A percentile compares a stretch with the other conserved stretches of the same genome.
Evolutionary conservation across 2,888 invertebrate genomes (phyloP).

Genomic region (Mimachlamys varia): DNA sequence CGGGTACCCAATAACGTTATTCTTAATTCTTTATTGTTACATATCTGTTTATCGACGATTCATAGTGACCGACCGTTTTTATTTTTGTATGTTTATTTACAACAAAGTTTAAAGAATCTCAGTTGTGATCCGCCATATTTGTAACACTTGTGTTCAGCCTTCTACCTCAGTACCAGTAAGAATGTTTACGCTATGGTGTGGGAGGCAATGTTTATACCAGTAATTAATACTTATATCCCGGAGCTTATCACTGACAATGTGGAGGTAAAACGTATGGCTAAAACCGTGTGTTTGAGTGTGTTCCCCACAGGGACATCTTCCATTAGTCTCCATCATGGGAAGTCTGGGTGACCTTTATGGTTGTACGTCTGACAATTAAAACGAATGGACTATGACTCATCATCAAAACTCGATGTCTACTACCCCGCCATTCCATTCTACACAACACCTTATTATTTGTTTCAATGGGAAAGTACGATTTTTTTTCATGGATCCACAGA

Average conservation of each 20-base stretch:
- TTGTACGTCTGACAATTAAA: background rate
- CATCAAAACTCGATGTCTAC: background rate
- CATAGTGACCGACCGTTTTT: too few relatives aligned
- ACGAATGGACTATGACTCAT: background rate
- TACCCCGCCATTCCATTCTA: background rate
- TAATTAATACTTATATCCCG: conserved; percentile 28
- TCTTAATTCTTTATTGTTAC: too few relatives aligned
- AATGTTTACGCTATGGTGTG: background rate
- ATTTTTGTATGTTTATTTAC: too few relatives aligned
- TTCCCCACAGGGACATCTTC: background rate
- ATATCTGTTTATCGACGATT: too few relatives aligned
- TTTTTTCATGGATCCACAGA: too few relatives aligned
- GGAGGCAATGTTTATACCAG: background rate
- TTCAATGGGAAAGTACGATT: too few relatives aligned
- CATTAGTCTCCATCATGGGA: background rate
- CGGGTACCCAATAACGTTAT: too few relatives aligned
- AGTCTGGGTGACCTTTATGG: background rate
- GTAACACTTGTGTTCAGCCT: too few relatives aligned
- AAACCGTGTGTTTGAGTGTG: background rate
- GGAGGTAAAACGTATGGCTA: background rate
- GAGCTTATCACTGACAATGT: background rate
- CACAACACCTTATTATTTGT: background rate
- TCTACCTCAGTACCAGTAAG: too few relatives aligned
- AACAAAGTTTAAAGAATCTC: too few relatives aligned
- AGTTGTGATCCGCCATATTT: too few relatives aligned